These are phyloP conservation scores for Glaucomys volans DNA, from an alignment of 2,113 vertebrate species.

Conservation along the genomic window DNA sequence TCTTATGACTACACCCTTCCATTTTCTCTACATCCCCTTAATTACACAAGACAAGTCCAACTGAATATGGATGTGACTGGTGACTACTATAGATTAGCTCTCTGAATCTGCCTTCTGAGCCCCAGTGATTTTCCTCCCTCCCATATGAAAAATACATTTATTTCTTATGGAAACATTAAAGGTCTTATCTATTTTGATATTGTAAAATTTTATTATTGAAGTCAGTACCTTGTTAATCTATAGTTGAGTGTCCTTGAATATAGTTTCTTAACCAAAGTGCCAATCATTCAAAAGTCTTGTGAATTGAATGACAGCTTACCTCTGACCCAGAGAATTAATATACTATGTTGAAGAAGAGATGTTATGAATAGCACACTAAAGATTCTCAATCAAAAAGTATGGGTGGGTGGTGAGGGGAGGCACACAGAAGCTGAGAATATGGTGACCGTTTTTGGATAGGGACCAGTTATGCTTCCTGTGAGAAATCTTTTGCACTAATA, in stretches of 20 bases:
- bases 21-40: neutral
- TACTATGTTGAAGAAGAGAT: neutral
- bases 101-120: neutral
- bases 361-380: neutral
- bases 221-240: neutral
- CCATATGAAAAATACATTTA: neutral
- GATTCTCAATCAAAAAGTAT: neutral
- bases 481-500: neutral
- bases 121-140: neutral
- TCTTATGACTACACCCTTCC: neutral
- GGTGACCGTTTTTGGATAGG: neutral
- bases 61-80: neutral
- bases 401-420: neutral
- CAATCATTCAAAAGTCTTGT: neutral
- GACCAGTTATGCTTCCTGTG: neutral
- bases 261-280: neutral
- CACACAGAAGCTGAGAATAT: neutral
- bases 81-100: neutral
- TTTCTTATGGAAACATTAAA: neutral
- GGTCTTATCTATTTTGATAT: neutral
- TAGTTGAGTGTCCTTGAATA: neutral
- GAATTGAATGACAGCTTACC: neutral
- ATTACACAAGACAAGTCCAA: neutral
- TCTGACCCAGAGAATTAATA: neutral
- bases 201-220: neutral